These are phyloP conservation scores for Sitta europaea DNA, from an alignment of 2,113 vertebrate genomes.

Conservation along the genomic window DNA sequence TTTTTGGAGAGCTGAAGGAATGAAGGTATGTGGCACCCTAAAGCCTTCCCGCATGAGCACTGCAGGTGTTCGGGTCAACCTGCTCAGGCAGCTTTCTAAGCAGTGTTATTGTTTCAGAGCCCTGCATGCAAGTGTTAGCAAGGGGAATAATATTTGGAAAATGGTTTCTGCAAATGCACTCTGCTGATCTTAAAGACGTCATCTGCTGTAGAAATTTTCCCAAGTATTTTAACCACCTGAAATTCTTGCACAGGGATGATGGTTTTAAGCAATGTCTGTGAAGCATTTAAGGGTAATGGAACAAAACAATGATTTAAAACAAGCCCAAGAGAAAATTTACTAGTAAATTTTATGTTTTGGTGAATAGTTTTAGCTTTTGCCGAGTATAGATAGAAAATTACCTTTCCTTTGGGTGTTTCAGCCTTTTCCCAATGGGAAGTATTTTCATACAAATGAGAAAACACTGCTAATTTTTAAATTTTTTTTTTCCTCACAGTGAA, in stretches of 20 bases:
- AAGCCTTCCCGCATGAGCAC: background rate
- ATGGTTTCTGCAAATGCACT: background rate
- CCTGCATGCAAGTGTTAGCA: background rate
- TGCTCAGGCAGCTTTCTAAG: background rate
- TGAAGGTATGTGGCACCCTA: background rate
- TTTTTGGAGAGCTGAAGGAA: background rate
- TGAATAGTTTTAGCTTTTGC: background rate
- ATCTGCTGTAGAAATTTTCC: background rate
- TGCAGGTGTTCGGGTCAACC: background rate
- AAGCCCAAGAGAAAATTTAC: background rate
- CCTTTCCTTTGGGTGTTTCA: background rate
- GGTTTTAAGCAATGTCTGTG: background rate
- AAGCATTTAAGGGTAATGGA: background rate
- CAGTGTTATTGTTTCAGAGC: background rate
- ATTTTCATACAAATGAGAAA: background rate
- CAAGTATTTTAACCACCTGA: background rate
- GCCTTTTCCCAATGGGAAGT: background rate
- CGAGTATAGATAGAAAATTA: background rate
- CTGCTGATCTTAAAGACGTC: background rate
- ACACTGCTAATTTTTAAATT: background rate
- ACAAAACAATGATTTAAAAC: background rate
- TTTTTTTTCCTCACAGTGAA: background rate
- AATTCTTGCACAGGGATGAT: background rate
- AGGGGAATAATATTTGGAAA: background rate
- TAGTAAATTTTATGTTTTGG: background rate